Evolutionary conservation across 2,888 invertebrate genomes (phyloP), one percentile per base, ranked within the genome.

Genomic region (Chymomyza fuscimana): DNA sequence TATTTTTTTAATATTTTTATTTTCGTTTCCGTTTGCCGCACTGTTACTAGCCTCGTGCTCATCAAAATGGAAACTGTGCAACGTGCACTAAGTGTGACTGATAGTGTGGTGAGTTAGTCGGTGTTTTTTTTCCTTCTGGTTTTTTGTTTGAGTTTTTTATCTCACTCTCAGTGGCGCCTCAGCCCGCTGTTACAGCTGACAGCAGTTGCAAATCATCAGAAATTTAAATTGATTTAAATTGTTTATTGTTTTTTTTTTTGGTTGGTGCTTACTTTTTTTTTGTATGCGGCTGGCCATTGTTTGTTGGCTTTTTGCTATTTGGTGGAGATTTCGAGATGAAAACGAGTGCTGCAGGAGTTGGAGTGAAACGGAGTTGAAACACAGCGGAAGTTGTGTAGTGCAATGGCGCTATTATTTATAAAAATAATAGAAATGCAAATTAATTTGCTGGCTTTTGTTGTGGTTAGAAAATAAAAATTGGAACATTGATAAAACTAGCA

Each of bases 391-490:
- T 54, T 71, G 71, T 77, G 66, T 63, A 69, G 63, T 46, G 65
- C 66, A 52, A n/a, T 16, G 54, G 66, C 66, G 62, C 65, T 77
- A 81, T 84, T 84, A 84, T 84, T 84, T 84, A 84, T 84, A 88
- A 86, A 84, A 87, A 84, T 83, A 86, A 87, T 87, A 83, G 83
- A 86, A 83, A 84, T 84, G 83, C 83, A 84, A 84, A 84, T 84
- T 79, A 84, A 86, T 83, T 79, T 80, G 69, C 63, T 79, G 72
- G 71, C 77, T 74, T 79, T 72, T 72, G 79, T 73, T 61, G 40
- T 12, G 62, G 60, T 58, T 58, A 29, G 29, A 32, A 32, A 10
- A 60, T 16, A 62, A 62, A 40, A 12, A 52, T 25, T 56, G 46
- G 62, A 36, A 69, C 74, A 79, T 75, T 82, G 86, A 82, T 86